Base-by-base conservation (phyloP, 2,797 vertebrate genomes). In the Valencia hispanica region DNA sequence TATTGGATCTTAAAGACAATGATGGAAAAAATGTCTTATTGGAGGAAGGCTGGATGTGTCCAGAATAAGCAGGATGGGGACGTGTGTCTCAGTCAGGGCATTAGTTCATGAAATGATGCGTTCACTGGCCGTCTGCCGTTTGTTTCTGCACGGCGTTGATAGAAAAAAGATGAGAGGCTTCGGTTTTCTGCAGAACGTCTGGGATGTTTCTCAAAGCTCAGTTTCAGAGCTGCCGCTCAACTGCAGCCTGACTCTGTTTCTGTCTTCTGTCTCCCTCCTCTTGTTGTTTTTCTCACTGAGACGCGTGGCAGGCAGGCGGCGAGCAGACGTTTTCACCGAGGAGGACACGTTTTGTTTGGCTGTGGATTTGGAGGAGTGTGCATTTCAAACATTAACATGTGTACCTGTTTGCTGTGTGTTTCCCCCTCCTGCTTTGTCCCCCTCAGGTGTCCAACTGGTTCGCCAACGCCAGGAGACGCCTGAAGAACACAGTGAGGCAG, bases 401-500 rank as follows among this genome's bases (percentile, higher is more conserved):
- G 77, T 87, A 79, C 78, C 71, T 87, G 30, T 88, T 89, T 85
- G 73, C 82, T 69, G 27, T 45, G 20, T 63, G 27, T 39, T 78
- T 43, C 71, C 66, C 4, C 79, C 70, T 66, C 70, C 55, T 20
- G 69, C 17, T 79, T 25, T 77, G 66, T 73, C 36, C 73, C 74
- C 72, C 69, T 69, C 80, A 99, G 98, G 98, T 99, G 59, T 99
- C 98, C 45, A 99, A 99, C 93, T 99, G 98, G 98, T 99, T 99
- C 86, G 98, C 98, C 81, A 99, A 99, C 72, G 98, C 98, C 80
- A 96, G 98, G 90, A 96, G 98, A 85, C 95, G 98, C 50, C 96
- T 99, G 93, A 99, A 99, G 95, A 99, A 99, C 90, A 99, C 98
- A 0, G 98, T 99, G 89, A 95, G 98, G 92, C 97, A 99, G 91